Percentiles rank a stretch among this genome's conserved stretches.
phyloP scores from a whole-genome alignment of 2,797 vertebrate species.

The Siniperca obscura region DNA sequence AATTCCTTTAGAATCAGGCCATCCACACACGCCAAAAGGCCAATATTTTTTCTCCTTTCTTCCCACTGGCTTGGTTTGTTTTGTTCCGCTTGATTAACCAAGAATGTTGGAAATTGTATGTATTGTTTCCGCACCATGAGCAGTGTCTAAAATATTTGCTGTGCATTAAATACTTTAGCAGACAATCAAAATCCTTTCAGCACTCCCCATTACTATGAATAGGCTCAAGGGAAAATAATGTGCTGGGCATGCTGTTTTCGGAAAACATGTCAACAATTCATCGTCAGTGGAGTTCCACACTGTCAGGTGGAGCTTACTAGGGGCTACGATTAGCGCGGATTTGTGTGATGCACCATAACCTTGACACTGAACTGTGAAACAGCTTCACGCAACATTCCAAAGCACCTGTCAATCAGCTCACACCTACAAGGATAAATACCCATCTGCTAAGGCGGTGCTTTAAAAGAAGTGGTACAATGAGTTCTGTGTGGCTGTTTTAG shows the following conservation, averaged over 20 bases:
- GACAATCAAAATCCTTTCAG: slow-evolving; percentile 86
- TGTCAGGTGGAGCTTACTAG: slow-evolving; percentile 85
- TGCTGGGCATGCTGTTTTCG: slow-evolving; percentile 75
- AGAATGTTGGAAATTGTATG: slow-evolving; percentile 81
- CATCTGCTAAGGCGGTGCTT: slow-evolving; percentile 68
- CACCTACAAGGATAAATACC: slow-evolving; percentile 81
- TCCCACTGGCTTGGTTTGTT: slow-evolving; percentile 80
- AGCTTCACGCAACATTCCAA: slow-evolving; percentile 83
- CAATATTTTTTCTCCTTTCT: slow-evolving; percentile 34
- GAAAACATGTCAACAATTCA: slow-evolving; percentile 84
- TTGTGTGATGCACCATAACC: slow-evolving; percentile 83
- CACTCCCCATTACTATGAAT: slow-evolving; percentile 77
- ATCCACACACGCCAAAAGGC: slow-evolving; percentile 49
- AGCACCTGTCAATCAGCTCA: slow-evolving; percentile 81
- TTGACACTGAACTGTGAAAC: slow-evolving; percentile 84
- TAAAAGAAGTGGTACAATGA: slow-evolving; percentile 63
- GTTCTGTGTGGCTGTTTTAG: slow-evolving; percentile 61
- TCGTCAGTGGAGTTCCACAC: slow-evolving; percentile 72
- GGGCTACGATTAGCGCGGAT: slow-evolving; percentile 84
- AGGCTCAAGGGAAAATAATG: slow-evolving; percentile 81
- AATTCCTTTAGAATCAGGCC: slow-evolving; percentile 67
- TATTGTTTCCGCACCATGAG: slow-evolving; percentile 84
- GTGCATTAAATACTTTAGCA: slow-evolving; percentile 85
- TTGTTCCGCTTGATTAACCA: slow-evolving; percentile 85
- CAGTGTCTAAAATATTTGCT: slow-evolving; percentile 86